Evolutionary conservation across 1,140 invertebrate species (phyloP).

Genomic region (Cydia pomonella): DNA sequence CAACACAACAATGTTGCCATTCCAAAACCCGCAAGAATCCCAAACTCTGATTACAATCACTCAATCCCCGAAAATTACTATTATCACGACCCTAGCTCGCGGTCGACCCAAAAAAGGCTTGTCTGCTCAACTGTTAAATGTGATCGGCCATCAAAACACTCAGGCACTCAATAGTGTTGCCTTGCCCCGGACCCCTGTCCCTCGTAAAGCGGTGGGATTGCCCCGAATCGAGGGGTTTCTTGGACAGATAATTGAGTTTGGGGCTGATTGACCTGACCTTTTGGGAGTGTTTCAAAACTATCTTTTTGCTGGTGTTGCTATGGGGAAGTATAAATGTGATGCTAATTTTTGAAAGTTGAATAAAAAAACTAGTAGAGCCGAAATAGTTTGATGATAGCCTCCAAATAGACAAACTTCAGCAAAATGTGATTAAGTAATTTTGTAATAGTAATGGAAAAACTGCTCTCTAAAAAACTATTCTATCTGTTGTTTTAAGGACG

Average conservation of each 20-base stretch:
- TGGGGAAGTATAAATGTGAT: not conserved
- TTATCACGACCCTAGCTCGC: conserved; percentile 10
- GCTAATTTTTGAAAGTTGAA: no score
- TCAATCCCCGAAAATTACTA: conserved; percentile 7
- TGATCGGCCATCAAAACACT: conserved; percentile 29
- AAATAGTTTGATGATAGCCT: no score
- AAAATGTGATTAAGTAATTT: no score
- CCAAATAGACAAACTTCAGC: no score
- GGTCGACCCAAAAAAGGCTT: conserved; percentile 22
- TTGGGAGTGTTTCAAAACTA: conserved; percentile 18
- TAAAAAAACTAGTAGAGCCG: no score
- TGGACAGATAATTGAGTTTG: conserved; percentile 18
- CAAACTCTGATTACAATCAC: conserved; percentile 25
- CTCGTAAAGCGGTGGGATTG: not conserved
- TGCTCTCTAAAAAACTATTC: no score
- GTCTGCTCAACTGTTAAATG: conserved; percentile 16
- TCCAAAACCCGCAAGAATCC: not conserved
- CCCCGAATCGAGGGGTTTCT: conserved; percentile 2
- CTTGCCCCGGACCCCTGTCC: not conserved
- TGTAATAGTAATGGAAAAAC: no score
- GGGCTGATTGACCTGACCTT: conserved; percentile 22
- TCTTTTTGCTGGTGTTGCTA: not conserved
- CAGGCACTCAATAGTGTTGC: conserved; percentile 20
- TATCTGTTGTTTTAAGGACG: no score
- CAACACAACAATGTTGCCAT: not conserved